Evolutionary conservation across 2,888 invertebrate genomes (phyloP).

Genomic region (Phaonia tiefii): DNA sequence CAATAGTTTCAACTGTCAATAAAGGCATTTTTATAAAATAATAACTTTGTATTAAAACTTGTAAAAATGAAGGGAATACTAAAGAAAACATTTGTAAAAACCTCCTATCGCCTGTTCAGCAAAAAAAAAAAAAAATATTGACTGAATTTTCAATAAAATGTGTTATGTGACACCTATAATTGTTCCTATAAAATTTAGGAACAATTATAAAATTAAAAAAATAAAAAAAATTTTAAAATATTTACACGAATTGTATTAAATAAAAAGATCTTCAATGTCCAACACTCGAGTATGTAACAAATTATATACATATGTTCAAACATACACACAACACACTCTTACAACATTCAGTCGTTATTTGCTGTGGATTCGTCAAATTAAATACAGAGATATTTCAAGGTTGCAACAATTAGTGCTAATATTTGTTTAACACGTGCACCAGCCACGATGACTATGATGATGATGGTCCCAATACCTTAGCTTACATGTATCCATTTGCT

Average conservation of each 20-base stretch:
- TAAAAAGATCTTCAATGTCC: slow-evolving; percentile 15
- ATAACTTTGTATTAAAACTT: too few relatives aligned
- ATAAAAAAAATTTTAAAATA: slow-evolving; percentile 20
- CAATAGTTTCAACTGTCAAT: neutral
- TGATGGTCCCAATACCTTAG: too few relatives aligned
- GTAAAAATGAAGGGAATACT: too few relatives aligned
- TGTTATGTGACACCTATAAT: slow-evolving; percentile 55
- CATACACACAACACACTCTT: neutral
- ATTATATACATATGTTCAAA: slow-evolving; percentile 15
- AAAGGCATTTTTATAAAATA: too few relatives aligned
- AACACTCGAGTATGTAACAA: neutral
- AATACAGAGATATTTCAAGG: slow-evolving; percentile 57
- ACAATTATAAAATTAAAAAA: slow-evolving; percentile 1
- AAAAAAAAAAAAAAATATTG: too few relatives aligned
- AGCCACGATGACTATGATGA: neutral
- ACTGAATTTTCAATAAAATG: neutral
- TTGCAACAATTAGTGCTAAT: slow-evolving; percentile 62
- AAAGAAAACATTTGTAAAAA: neutral
- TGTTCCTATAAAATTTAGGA: neutral
- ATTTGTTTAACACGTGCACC: slow-evolving; percentile 60
- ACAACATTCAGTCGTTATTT: slow-evolving; percentile 4
- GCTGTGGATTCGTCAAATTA: neutral
- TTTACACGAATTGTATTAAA: slow-evolving; percentile 34
- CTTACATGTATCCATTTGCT: too few relatives aligned
- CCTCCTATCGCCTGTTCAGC: neutral